Conservation (phyloP, 2,888 invertebrate genomes). For the Trachelus iudaicus region DNA sequence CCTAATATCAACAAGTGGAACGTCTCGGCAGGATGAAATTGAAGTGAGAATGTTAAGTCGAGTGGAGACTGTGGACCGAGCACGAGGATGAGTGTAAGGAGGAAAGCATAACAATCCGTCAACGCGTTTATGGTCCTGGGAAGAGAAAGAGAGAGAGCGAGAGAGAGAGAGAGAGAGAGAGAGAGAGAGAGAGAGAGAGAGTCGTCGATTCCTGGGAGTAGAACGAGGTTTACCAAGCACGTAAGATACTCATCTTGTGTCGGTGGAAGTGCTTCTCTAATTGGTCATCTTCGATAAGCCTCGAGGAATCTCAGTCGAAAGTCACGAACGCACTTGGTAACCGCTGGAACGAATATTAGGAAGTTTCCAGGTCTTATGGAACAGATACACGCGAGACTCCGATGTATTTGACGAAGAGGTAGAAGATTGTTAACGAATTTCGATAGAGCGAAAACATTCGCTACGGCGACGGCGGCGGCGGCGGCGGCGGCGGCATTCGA, state of each 20-base stretch:
- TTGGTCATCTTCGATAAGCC: slow-evolving; percentile 19
- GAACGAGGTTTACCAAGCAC: not conserved
- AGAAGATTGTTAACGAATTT: not conserved
- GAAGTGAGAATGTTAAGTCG: not conserved
- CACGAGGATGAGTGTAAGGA: not conserved
- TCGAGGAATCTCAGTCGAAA: not conserved
- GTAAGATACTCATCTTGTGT: slow-evolving; percentile 35
- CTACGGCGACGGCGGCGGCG: no score
- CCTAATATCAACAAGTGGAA: slow-evolving; percentile 49
- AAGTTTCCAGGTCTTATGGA: not conserved
- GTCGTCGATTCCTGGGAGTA: not conserved
- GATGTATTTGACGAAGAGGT: not conserved
- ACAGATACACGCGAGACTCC: not conserved
- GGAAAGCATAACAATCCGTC: slow-evolving; percentile 32
- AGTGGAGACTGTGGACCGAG: not conserved
- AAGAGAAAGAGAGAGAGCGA: not conserved
- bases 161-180: not conserved
- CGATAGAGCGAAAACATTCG: not conserved
- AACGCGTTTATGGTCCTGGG: slow-evolving; percentile 33
- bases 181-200: no score
- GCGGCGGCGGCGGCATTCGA: slow-evolving; percentile 26
- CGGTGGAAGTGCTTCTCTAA: slow-evolving; percentile 37
- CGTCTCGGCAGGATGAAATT: slow-evolving; percentile 12
- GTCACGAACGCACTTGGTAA: not conserved
- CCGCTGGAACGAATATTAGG: not conserved